Base-by-base conservation (phyloP, 1,140 invertebrate genomes). In the Zaprionus ghesquierei region DNA sequence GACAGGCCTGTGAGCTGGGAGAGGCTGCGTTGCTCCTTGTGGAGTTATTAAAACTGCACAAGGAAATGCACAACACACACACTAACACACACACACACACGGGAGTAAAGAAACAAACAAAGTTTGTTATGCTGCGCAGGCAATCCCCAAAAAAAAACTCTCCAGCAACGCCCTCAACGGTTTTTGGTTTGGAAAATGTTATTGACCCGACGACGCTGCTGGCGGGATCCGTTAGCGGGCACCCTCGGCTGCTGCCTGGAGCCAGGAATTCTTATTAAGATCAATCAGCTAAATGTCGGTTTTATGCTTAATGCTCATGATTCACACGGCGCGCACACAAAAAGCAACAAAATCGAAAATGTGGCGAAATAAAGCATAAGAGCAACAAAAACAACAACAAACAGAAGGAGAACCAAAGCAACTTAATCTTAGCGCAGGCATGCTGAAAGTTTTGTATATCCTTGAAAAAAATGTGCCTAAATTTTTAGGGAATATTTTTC, bases 221-320 rank as follows among this genome's bases (percentile, higher is more conserved):
- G 70, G 15, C n/a, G 15, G 71, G 69, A 87, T 89, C 82, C 84
- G 82, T 87, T 87, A 87, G 78, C 75, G 56, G n/a, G n/a, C n/a
- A n/a, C n/a, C 41, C 41, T 46, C 41, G 18, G 3, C 41, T 3
- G 15, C 18, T 12, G 20, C 3, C 33, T 3, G 1, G 8, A 18
- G 31, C 41, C 55, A 68, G 51, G 74, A 89, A 87, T 87, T 87
- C 82, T 87, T 87, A 87, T 87, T 87, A 87, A 87, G 82, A 87
- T 87, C 82, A 87, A 87, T 87, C 82, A 87, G 82, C 82, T 87
- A 89, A 87, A 89, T 82, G 82, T 86, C 81, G 82, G 84, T 87
- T 87, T 87, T 87, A 87, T 87, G 82, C 82, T 87, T 89, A 87
- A 87, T 87, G 84, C 84, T 89, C 76, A 89, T 87, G 82, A 87